Base-by-base conservation (phyloP, 2,888 invertebrate species). In the Callyntrura guangdongensis region DNA sequence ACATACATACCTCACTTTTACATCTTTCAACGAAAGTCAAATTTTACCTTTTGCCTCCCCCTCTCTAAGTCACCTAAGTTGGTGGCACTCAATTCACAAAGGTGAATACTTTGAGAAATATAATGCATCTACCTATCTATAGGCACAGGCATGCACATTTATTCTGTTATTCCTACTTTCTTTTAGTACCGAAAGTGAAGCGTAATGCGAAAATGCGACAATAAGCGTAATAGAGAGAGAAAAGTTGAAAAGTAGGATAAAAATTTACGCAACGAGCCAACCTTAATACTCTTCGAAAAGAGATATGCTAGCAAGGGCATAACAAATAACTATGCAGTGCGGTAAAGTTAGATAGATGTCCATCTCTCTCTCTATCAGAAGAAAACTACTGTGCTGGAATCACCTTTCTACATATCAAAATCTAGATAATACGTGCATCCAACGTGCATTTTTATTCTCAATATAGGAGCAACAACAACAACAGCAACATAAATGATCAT, bases 261-360 rank as follows among this genome's bases (percentile, higher is more conserved):
- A 45, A 45, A 45, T 81, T 87, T 81, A 86, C 87, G 81, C 87
- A 87, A 81, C 81, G 20, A 84, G 67, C 47, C 88, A 67, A 45
- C 27, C 49, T 72, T 45, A 69, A 87, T 81, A 87, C 53, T 81
- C 72, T 17, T 69, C 64, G 82, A 82, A 82, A 82, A 88, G 61
- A 47, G 88, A 88, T 88, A 64, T 72, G 82, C 72, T 6, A 88
- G 49, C 67, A 9, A n/a, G n/a, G n/a, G 53, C 27, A 17, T 49
- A 81, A 69, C 17, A 88, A 64, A 59, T 74, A 74, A 59, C 77
- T 61, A 36, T 4, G 9, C 20, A 56, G 72, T n/a, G n/a, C n/a
- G 45, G 36, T 11, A 12, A 53, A 14, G 25, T 25, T 20, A 49
- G 86, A 45, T 9, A 69, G 67, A 36, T 36, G 36, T 6, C 36